Evolutionary conservation across 2,888 invertebrate species (phyloP).

Genomic region (Meta bourneti): DNA sequence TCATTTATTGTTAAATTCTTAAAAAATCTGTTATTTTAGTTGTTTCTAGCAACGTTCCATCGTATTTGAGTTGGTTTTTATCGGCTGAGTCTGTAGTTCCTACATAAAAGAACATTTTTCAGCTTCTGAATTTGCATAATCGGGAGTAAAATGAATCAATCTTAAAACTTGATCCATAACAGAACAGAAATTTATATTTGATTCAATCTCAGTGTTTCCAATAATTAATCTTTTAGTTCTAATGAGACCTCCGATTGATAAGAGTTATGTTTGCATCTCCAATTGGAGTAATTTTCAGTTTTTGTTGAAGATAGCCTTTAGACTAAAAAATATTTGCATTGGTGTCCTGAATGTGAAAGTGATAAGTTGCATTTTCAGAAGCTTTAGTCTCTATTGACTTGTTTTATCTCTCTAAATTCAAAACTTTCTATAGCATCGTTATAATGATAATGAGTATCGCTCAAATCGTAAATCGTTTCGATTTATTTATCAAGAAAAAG

Average conservation of each 20-base stretch:
- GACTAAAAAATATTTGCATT: slow-evolving; percentile 30
- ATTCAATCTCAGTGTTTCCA: background rate
- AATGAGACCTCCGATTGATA: slow-evolving; percentile 22
- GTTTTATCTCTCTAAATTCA: no score
- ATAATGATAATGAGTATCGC: no score
- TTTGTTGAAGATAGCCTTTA: background rate
- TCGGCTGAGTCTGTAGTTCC: background rate
- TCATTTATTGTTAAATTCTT: background rate
- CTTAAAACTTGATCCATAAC: background rate
- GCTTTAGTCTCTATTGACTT: no score
- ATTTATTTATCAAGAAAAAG: no score
- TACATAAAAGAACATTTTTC: slow-evolving; percentile 14
- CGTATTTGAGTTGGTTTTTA: background rate
- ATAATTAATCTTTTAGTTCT: no score
- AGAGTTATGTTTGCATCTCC: no score
- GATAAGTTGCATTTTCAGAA: no score
- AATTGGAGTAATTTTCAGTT: no score
- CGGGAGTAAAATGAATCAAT: slow-evolving; percentile 18
- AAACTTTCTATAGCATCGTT: no score
- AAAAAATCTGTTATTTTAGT: background rate
- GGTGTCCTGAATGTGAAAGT: background rate
- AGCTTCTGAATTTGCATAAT: slow-evolving; percentile 16
- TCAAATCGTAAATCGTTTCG: no score
- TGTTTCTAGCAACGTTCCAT: background rate
- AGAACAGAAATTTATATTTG: background rate